Evolutionary conservation across 2,797 vertebrate species (phyloP).

Genomic region (Numenius phaeopus): DNA sequence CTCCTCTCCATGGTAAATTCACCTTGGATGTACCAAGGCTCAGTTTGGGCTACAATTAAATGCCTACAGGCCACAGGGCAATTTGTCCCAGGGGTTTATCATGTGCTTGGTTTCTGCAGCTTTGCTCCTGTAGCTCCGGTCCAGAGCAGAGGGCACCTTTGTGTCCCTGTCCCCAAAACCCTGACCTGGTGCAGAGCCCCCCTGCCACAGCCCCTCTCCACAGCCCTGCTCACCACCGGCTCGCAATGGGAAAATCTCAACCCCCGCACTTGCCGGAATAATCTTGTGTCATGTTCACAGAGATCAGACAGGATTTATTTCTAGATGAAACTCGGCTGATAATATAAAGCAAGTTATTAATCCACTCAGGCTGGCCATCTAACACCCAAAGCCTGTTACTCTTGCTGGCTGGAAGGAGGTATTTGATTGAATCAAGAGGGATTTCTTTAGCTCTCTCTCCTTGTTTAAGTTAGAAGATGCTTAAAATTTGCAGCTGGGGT

Average conservation of each 20-base stretch:
- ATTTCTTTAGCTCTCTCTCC: constrained; percentile 20
- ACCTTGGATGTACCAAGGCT: not conserved
- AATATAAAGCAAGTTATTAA: constrained; percentile 74
- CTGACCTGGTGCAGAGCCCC: not conserved
- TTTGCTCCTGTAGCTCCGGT: not conserved
- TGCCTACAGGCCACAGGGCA: not conserved
- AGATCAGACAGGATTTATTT: constrained; percentile 76
- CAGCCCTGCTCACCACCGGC: not conserved
- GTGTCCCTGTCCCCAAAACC: not conserved
- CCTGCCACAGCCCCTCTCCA: not conserved
- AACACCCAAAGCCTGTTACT: constrained; percentile 64
- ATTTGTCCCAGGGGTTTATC: fast-evolving
- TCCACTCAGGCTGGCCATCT: constrained; percentile 51
- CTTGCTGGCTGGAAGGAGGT: constrained; percentile 57
- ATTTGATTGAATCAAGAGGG: constrained; percentile 57
- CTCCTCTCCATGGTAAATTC: not conserved
- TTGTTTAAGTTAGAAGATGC: constrained; percentile 42
- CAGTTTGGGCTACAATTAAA: not conserved
- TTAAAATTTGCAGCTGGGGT: not conserved
- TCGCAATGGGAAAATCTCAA: constrained; percentile 2
- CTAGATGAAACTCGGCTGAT: constrained; percentile 62
- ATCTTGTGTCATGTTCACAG: constrained; percentile 59
- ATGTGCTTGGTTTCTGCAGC: not conserved
- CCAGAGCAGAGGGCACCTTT: not conserved
- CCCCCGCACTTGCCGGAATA: constrained; percentile 39